These are phyloP conservation scores for Coracopsis vasa DNA, from an alignment of 2,113 vertebrate species.

Conservation along the genomic window DNA sequence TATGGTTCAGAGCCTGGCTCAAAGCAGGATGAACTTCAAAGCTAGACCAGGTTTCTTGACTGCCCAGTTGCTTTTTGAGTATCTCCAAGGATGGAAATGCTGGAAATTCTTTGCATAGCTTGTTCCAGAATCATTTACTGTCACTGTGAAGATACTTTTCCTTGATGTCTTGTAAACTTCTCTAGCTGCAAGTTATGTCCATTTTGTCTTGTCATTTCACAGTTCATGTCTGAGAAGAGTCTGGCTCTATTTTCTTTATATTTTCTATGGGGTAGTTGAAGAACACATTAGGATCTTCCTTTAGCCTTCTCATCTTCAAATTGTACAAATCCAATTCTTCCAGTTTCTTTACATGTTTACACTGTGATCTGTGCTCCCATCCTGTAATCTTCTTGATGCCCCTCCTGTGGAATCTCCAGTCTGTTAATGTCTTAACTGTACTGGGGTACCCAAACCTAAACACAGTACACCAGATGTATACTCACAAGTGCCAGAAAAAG, in stretches of 20 bases:
- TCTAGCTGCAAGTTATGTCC: not conserved
- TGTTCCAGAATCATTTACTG: not conserved
- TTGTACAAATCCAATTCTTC: not conserved
- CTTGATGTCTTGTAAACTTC: not conserved
- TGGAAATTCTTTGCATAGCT: not conserved
- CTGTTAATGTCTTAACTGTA: not conserved
- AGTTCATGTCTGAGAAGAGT: not conserved
- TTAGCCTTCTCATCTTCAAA: not conserved
- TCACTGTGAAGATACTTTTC: not conserved
- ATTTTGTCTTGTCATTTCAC: not conserved
- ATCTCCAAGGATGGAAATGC: not conserved
- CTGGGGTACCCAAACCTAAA: not conserved
- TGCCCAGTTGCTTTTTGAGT: not conserved
- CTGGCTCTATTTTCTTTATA: not conserved
- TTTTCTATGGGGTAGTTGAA: not conserved
- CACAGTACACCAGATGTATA: not conserved
- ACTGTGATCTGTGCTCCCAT: not conserved
- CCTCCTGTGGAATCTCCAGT: not conserved
- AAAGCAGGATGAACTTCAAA: not conserved
- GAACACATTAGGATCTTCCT: not conserved
- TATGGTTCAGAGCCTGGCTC: not conserved
- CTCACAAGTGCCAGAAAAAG: not conserved
- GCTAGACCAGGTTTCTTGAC: not conserved
- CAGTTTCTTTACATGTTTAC: not conserved
- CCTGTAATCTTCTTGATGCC: not conserved